Evolutionary conservation across 1,140 invertebrate species (phyloP).

Genomic region (Cydia amplana): DNA sequence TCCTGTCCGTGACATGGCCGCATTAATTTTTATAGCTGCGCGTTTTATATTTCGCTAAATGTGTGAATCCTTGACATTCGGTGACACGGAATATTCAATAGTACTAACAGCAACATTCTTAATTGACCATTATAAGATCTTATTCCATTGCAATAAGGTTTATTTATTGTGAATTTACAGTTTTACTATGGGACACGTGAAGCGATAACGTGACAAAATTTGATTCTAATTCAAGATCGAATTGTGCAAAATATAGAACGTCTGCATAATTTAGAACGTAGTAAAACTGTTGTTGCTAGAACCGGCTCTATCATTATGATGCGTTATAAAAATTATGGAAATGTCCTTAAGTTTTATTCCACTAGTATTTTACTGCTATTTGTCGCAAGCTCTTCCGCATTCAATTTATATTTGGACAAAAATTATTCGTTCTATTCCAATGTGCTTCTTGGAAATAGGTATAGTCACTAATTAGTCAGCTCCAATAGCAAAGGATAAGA

Average conservation of each 20-base stretch:
- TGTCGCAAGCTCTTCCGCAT: no score
- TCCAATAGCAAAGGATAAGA: no score
- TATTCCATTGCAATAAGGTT: no score
- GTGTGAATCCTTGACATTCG: conserved; percentile 26
- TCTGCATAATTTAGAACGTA: background rate
- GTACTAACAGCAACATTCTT: background rate
- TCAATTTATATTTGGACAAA: no score
- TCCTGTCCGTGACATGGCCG: conserved; percentile 21
- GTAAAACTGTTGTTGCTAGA: background rate
- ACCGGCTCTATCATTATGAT: background rate
- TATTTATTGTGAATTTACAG: no score
- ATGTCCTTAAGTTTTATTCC: no score
- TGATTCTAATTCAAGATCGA: background rate
- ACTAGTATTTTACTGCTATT: no score
- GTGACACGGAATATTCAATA: conserved; percentile 29
- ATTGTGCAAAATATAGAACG: conserved; percentile 12
- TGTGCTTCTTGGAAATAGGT: no score
- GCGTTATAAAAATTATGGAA: background rate
- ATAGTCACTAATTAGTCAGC: no score
- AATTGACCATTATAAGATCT: no score
- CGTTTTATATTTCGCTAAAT: conserved; percentile 23
- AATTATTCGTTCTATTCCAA: no score
- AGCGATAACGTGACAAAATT: background rate
- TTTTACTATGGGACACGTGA: background rate
- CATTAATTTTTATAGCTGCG: conserved; percentile 23